phyloP scores from a whole-genome alignment of 1,140 invertebrate genomes.

The Sitodiplosis mosellana region DNA sequence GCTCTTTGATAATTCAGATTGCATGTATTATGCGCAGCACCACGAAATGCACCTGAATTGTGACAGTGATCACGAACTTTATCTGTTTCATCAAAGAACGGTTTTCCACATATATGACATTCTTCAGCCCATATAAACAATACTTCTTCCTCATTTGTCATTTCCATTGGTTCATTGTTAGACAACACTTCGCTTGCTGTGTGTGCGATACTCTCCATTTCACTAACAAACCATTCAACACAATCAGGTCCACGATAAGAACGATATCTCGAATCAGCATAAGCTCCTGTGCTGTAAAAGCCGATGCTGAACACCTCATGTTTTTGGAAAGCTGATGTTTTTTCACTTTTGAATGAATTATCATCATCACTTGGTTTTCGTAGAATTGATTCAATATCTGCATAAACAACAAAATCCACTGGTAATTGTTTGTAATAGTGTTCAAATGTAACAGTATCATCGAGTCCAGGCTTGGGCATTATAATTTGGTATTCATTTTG shows the following conservation, averaged over 20 bases:
- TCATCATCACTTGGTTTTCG: constrained; percentile 2
- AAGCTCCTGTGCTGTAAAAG: constrained; percentile 14
- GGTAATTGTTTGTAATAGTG: constrained; percentile 12
- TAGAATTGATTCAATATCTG: constrained; percentile 19
- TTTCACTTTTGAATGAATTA: neutral
- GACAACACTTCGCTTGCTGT: constrained; percentile 7
- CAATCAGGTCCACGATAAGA: constrained; percentile 11
- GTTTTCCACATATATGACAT: constrained; percentile 17
- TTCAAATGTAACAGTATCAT: constrained; percentile 6
- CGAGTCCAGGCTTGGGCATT: constrained; percentile 5
- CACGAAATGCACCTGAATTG: constrained; percentile 16
- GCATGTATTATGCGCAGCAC: constrained; percentile 18
- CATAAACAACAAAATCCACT: constrained; percentile 17
- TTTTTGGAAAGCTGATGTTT: constrained; percentile 11
- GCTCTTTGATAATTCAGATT: constrained; percentile 19
- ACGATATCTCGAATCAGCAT: constrained; percentile 11
- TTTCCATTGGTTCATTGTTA: constrained; percentile 9
- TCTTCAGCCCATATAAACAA: constrained; percentile 2
- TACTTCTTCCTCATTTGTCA: constrained; percentile 6
- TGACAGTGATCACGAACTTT: constrained; percentile 17
- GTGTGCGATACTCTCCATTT: constrained; percentile 7
- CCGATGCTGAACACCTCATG: constrained; percentile 15
- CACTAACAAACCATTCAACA: constrained; percentile 12
- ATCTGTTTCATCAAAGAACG: constrained; percentile 7
- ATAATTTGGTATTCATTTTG: constrained; percentile 9